These are phyloP conservation scores for Oryzias celebensis DNA, from an alignment of 2,113 vertebrate species.

Conservation along the genomic window DNA sequence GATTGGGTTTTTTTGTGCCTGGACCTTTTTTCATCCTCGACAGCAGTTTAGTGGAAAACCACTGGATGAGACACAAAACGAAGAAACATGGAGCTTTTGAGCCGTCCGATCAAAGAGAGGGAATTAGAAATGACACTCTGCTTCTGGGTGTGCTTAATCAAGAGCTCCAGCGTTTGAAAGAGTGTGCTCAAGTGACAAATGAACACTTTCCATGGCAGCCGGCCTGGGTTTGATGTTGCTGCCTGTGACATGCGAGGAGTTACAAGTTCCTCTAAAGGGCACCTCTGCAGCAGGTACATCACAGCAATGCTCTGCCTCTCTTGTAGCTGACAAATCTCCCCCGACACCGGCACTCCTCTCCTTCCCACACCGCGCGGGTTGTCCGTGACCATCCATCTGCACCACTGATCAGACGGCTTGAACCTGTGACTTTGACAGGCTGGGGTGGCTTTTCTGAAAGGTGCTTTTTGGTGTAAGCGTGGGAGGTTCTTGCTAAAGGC, in stretches of 20 bases:
- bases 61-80: no score
- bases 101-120: constrained; percentile 5
- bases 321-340: not conserved
- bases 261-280: constrained; percentile 32
- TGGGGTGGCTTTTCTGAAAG: constrained; percentile 54
- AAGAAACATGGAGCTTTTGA: not conserved
- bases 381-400: constrained; percentile 66
- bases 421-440: constrained; percentile 50
- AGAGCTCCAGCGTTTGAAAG: constrained; percentile 13
- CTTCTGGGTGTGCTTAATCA: constrained; percentile 26
- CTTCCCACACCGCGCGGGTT: constrained; percentile 12
- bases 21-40: no score
- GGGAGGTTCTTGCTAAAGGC: constrained; percentile 24
- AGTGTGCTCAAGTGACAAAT: constrained; percentile 38
- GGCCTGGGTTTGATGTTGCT: constrained; percentile 37
- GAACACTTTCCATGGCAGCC: constrained; percentile 29
- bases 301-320: constrained; percentile 20
- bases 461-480: constrained; percentile 44
- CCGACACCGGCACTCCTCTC: not conserved
- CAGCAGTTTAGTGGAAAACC: no score
- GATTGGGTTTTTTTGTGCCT: no score
- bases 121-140: constrained; percentile 36
- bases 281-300: constrained; percentile 38
- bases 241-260: constrained; percentile 36
- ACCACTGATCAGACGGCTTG: constrained; percentile 64